These are phyloP conservation scores for Heterohyrax brucei DNA, from an alignment of 2,797 vertebrate genomes.

Conservation along the genomic window DNA sequence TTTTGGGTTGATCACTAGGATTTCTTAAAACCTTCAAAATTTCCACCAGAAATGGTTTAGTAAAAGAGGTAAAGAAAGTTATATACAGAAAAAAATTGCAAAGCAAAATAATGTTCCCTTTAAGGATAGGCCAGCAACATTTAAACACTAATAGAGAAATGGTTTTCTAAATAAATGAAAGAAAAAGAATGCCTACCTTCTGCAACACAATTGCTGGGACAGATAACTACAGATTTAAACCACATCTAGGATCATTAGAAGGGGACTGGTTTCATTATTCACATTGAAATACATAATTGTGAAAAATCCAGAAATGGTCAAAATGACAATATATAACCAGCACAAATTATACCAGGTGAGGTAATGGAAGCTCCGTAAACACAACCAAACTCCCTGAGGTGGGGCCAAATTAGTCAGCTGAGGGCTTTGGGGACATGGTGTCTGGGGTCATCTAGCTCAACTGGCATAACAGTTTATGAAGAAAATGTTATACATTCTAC, in stretches of 20 bases:
- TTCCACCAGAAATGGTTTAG: slow-evolving; percentile 19
- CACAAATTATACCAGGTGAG: no score
- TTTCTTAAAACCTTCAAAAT: slow-evolving; percentile 60
- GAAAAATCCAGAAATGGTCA: background rate
- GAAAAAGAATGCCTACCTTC: background rate
- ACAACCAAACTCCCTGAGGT: no score
- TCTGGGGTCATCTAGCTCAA: no score
- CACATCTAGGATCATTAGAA: background rate
- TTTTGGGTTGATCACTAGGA: slow-evolving; percentile 37
- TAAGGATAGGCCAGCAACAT: slow-evolving; percentile 50
- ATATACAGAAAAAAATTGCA: slow-evolving; percentile 14
- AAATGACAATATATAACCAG: background rate
- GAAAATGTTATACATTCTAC: no score
- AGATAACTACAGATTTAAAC: background rate
- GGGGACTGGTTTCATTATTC: background rate
- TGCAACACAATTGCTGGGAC: background rate
- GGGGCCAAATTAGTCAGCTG: no score
- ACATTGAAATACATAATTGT: background rate
- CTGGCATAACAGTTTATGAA: no score
- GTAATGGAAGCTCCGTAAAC: no score
- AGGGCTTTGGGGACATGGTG: no score
- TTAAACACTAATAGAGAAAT: slow-evolving; percentile 20
- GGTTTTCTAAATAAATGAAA: slow-evolving; percentile 49
- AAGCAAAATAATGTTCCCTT: slow-evolving; percentile 46
- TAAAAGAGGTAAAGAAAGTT: slow-evolving; percentile 46